Evolutionary conservation across 2,797 vertebrate genomes (phyloP).

Genomic region (Helostoma temminkii): DNA sequence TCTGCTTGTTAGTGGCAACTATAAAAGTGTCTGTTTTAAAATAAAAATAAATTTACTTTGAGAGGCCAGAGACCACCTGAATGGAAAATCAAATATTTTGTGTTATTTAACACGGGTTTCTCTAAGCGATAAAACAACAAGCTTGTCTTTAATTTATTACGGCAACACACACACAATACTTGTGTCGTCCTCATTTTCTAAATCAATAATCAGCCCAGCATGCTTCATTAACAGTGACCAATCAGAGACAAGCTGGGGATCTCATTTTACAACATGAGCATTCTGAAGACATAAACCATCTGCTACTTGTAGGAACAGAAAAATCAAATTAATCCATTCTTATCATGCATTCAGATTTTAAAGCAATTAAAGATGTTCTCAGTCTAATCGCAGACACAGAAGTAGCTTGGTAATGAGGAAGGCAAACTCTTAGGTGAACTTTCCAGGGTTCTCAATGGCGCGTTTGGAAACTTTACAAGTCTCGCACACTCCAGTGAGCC

Average conservation of each 20-base stretch:
- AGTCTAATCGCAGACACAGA: slow-evolving; percentile 99
- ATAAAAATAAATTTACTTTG: slow-evolving; percentile 99
- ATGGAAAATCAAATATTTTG: slow-evolving; percentile 97
- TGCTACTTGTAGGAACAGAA: slow-evolving; percentile 99
- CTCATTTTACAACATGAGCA: slow-evolving; percentile 99
- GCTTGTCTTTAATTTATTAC: slow-evolving; percentile 99
- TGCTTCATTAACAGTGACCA: slow-evolving; percentile 99
- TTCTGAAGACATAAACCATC: slow-evolving; percentile 99
- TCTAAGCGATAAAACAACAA: slow-evolving; percentile 93
- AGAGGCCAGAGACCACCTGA: slow-evolving; percentile 97
- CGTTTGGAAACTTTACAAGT: slow-evolving; percentile 99
- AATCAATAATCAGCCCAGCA: slow-evolving; percentile 99
- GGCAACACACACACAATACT: slow-evolving; percentile 97
- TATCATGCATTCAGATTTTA: slow-evolving; percentile 99
- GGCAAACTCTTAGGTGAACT: slow-evolving; percentile 99
- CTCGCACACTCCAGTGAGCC: slow-evolving; percentile 98
- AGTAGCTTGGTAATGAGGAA: slow-evolving; percentile 99
- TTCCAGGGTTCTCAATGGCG: slow-evolving; percentile 97
- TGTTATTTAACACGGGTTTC: slow-evolving; percentile 95
- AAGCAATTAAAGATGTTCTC: slow-evolving; percentile 99
- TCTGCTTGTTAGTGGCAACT: slow-evolving; percentile 99
- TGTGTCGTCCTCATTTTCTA: slow-evolving; percentile 99
- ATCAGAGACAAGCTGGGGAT: slow-evolving; percentile 99
- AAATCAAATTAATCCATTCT: slow-evolving; percentile 99
- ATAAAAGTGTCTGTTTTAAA: slow-evolving; percentile 98